A percentile compares a stretch with the other conserved stretches of the same genome.
Evolutionary conservation across 2,797 vertebrate species (phyloP).

Genomic region (Oreonectes daqikongensis): DNA sequence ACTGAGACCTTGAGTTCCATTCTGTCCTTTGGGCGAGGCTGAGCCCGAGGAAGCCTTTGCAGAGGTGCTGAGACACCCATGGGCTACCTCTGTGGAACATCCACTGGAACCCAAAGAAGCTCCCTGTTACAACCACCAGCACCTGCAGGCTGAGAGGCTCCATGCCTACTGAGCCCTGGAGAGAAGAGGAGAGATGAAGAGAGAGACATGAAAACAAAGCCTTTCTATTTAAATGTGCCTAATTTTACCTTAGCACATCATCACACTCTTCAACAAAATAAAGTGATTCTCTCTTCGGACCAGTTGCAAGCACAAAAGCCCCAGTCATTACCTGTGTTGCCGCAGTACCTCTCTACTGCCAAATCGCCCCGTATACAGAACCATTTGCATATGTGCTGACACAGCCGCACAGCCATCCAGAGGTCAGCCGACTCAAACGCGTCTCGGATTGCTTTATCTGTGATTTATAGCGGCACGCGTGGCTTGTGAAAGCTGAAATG

Average conservation of each 20-base stretch:
- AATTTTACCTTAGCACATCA: constrained; percentile 24
- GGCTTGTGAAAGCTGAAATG: constrained; percentile 5
- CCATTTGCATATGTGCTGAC: constrained; percentile 56
- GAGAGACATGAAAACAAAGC: constrained; percentile 11
- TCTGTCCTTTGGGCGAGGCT: constrained; percentile 80
- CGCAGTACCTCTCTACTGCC: constrained; percentile 56
- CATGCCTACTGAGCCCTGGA: constrained; percentile 76
- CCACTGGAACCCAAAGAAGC: constrained; percentile 81
- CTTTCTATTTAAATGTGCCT: constrained; percentile 4
- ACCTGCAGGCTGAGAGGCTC: constrained; percentile 68
- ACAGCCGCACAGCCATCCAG: constrained; percentile 39
- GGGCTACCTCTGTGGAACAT: constrained; percentile 79
- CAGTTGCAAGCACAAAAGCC: constrained; percentile 35
- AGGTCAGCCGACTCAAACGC: constrained; percentile 42
- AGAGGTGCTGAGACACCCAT: constrained; percentile 76
- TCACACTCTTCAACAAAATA: constrained; percentile 27
- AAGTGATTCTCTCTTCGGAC: constrained; percentile 29
- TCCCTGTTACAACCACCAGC: constrained; percentile 65
- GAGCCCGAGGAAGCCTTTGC: constrained; percentile 75
- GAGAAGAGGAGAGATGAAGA: constrained; percentile 19
- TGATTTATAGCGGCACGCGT: constrained; percentile 37
- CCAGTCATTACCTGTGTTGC: constrained; percentile 54
- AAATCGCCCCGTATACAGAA: constrained; percentile 34
- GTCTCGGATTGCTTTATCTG: constrained; percentile 51
- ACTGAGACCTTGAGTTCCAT: constrained; percentile 86